Evolutionary conservation across 2,797 vertebrate species (phyloP), one percentile per base, ranked within the genome.

Genomic region (Hafferia zeledoni): DNA sequence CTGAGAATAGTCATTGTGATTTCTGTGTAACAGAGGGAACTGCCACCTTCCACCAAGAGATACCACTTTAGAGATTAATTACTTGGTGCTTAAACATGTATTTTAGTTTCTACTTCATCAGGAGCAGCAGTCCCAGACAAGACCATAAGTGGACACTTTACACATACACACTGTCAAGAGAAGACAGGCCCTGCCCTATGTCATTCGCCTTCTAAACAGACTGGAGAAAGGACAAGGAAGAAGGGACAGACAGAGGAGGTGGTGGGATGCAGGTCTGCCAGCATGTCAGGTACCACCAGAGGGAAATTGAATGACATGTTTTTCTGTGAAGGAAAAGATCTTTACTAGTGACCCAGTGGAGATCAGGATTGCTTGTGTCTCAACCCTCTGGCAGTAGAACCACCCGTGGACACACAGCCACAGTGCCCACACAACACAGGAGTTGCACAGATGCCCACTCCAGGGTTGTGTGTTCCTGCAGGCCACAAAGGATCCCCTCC

Each of bases 401-500:
- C 41, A 55, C 19, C 16, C 10, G 15, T 11, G 17, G 10, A 23
- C 3, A 9, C 19, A 13, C 18, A 55, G 35, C 9, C 2, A 0
- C 2, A 0, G 4, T 24, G 17, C 12, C 60, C 30, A 30, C 25
- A 22, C 10, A 41, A 33, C 9, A 17, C 63, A 43, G 10, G 25
- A 5, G 5, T 31, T 63, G 70, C 23, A 30, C 5, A 30, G 10
- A 10, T 3, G 8, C 55, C 8, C 2, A 61, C 11, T 13, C n/a
- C n/a, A 43, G 28, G 7, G 7, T 10, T 3, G 0, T 22, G n/a
- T 0, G 0, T 37, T 83, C 57, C 57, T 60, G 30, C 22, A 64
- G 56, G 30, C 10, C 35, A 11, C 0, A 0, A 8, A 55, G 53
- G 23, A 35, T 20, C 15, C 13, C 72, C n/a, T 75, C 31, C 0